These are phyloP conservation scores for Rhabdornis inornatus DNA, from an alignment of 2,113 vertebrate genomes.

Conservation along the genomic window DNA sequence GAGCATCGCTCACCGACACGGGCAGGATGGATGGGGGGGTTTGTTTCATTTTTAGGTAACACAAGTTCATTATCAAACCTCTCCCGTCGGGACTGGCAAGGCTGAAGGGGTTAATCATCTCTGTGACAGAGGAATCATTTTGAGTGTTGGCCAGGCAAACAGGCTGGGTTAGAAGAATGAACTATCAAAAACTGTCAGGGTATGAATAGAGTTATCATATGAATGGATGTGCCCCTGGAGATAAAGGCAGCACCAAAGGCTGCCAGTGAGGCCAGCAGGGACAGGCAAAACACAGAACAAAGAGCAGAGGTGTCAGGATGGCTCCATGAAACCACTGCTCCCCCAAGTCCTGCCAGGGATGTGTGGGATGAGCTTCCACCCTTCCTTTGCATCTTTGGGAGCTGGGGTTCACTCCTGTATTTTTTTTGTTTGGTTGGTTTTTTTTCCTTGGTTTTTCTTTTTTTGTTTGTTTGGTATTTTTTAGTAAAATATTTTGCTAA, in stretches of 20 bases:
- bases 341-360: not conserved
- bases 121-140: not conserved
- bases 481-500: not conserved
- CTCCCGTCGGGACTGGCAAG: not conserved
- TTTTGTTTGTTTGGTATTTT: not conserved
- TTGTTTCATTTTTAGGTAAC: not conserved
- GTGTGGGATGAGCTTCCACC: not conserved
- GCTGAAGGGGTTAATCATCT: not conserved
- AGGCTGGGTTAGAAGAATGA: not conserved
- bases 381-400: not conserved
- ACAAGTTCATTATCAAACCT: accelerated
- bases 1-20: accelerated
- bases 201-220: slow-evolving; percentile 49
- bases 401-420: not conserved
- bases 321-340: accelerated
- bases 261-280: not conserved
- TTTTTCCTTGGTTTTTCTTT: too few species aligned
- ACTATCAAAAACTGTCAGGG: slow-evolving; percentile 27
- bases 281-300: not conserved
- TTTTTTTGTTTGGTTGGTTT: too few species aligned
- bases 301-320: not conserved
- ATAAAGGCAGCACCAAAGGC: not conserved
- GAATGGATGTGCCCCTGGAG: slow-evolving; percentile 27
- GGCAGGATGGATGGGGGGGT: not conserved
- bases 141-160: not conserved